Base-by-base conservation (phyloP, 2,113 vertebrate genomes). In the Anguilla rostrata region DNA sequence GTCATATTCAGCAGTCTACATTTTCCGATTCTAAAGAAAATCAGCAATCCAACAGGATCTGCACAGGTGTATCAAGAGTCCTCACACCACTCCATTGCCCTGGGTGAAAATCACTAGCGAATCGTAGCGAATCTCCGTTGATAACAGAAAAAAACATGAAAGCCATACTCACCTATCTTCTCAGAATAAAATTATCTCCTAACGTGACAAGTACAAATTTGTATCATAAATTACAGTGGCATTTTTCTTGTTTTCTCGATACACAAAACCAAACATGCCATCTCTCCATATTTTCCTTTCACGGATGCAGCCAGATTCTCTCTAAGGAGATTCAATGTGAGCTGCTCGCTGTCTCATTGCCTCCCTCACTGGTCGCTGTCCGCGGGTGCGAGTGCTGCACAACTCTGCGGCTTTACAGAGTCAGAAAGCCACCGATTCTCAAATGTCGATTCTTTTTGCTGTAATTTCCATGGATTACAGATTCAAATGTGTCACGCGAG, bases 241-340 rank as follows among this genome's bases (percentile, higher is more conserved):
- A 80, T 41, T 84, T 80, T 81, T 81, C 53, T 84, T n/a, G 39
- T 46, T 84, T n/a, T 56, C 49, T 60, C 22, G 60, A n/a, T 16
- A 53, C 39, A n/a, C n/a, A 71, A 40, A 49, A 34, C 22, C 29
- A 60, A 40, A 43, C 53, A 41, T 78, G 29, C 86, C 49, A 49
- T 84, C 60, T 84, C 82, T 49, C 86, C 86, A 87, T 87, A 75
- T 81, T 87, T 82, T 34, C 43, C 16, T 39, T 18, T 20, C 78
- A 82, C 83, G 85, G 43, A 49, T 20, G 41, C 22, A 78, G 84
- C n/a, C 9, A 75, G 63, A n/a, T 26, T 29, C 29, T 80, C 80
- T 63, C 81, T 26, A 43, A 49, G 43, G 80, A 86, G 53, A 83
- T 20, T 39, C 79, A 49, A 63, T 26, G 18, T n/a, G 80, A n/a